phyloP scores from a whole-genome alignment of 2,797 vertebrate genomes.

The Rhynchotus rufescens region DNA sequence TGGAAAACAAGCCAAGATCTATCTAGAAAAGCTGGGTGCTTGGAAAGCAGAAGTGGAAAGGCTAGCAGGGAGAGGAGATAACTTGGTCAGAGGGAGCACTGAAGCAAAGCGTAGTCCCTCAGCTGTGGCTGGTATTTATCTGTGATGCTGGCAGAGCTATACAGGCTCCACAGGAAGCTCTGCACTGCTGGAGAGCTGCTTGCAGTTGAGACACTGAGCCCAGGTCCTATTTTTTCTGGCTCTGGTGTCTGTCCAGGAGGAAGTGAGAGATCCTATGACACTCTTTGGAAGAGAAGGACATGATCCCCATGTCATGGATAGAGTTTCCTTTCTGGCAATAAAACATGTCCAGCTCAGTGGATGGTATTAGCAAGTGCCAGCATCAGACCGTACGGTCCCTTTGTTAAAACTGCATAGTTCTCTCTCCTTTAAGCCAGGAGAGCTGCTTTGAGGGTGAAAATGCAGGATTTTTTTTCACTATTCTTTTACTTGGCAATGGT shows the following conservation, averaged over 20 bases:
- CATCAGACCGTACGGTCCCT: background rate
- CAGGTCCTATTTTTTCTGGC: conserved; percentile 68
- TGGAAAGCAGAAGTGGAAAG: conserved; percentile 20
- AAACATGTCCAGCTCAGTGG: background rate
- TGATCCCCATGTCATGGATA: conserved; percentile 42
- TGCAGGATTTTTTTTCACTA: background rate
- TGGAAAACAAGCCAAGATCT: background rate
- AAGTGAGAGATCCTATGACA: conserved; percentile 65
- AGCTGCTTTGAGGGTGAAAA: background rate
- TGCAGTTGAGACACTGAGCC: conserved; percentile 56
- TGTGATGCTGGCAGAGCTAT: conserved; percentile 31
- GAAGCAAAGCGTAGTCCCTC: background rate
- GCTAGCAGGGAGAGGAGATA: background rate
- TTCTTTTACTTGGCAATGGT: background rate
- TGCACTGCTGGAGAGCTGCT: conserved; percentile 54
- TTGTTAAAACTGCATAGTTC: background rate
- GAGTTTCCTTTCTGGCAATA: conserved; percentile 59
- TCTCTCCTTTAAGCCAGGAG: background rate
- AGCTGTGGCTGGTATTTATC: background rate
- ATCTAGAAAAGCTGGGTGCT: background rate
- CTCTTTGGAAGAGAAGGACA: conserved; percentile 59
- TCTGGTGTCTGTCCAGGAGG: conserved; percentile 54
- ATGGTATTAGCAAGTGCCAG: conserved; percentile 63
- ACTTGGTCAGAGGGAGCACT: background rate
- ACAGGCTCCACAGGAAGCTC: conserved; percentile 32